Evolutionary conservation across 2,888 invertebrate species (phyloP).

Genomic region (Eupeodes luniger): DNA sequence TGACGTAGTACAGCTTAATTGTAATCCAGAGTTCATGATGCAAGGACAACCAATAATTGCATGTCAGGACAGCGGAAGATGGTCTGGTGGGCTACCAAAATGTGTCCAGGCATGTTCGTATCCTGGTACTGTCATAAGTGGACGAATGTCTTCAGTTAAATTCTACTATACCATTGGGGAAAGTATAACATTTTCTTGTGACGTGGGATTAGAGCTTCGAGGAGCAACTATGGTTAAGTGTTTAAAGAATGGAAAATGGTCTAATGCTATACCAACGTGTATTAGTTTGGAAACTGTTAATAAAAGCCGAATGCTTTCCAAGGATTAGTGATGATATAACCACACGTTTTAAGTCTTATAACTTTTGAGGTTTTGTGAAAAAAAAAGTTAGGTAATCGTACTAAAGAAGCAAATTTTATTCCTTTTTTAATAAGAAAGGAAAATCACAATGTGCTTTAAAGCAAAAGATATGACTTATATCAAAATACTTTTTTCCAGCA

Average conservation of each 20-base stretch:
- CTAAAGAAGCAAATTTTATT: too few relatives aligned
- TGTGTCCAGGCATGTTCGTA: conserved; percentile 95
- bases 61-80: conserved; percentile 94
- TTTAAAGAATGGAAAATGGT: conserved; percentile 93
- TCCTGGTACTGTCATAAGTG: conserved; percentile 93
- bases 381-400: background rate
- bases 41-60: conserved; percentile 95
- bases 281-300: conserved; percentile 73
- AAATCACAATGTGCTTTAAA: too few relatives aligned
- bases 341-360: background rate
- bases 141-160: conserved; percentile 93
- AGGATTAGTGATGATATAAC: conserved; percentile 30
- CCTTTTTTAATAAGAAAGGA: too few relatives aligned
- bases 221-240: conserved; percentile 92
- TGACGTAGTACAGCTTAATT: conserved; percentile 94
- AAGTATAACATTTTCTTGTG: conserved; percentile 93
- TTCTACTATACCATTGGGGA: conserved; percentile 95
- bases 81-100: conserved; percentile 93
- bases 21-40: conserved; percentile 94
- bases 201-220: conserved; percentile 89
- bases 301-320: conserved; percentile 50
- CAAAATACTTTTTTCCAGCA: too few relatives aligned
- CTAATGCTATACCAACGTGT: conserved; percentile 92
- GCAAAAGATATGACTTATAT: too few relatives aligned
- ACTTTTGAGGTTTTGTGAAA: background rate